Evolutionary conservation across 2,797 vertebrate species (phyloP).

Genomic region (Pagetopsis macropterus): DNA sequence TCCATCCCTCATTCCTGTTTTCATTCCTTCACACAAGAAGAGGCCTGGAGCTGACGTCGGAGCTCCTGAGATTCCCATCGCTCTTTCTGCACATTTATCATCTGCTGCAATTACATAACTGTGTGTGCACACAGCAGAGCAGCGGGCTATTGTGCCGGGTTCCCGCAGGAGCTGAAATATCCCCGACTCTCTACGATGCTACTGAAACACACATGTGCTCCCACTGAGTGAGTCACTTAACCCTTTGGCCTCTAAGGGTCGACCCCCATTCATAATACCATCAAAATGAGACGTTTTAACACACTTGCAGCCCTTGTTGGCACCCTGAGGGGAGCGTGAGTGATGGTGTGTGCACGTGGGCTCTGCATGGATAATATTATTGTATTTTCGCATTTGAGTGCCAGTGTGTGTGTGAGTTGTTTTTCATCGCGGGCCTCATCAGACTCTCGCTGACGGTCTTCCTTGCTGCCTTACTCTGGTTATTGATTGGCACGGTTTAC

Average conservation of each 20-base stretch:
- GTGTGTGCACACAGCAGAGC: slow-evolving; percentile 53
- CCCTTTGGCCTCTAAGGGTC: slow-evolving; percentile 6
- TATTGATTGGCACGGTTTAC: slow-evolving; percentile 72
- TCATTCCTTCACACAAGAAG: slow-evolving; percentile 21
- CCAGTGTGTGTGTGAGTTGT: slow-evolving; percentile 16
- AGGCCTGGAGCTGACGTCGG: slow-evolving; percentile 50
- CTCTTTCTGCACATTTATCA: slow-evolving; percentile 63
- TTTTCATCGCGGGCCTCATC: slow-evolving; percentile 45
- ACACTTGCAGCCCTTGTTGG: background rate
- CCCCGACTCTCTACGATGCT: no score
- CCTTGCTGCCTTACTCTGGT: slow-evolving; percentile 38
- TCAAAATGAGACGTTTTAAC: slow-evolving; percentile 38
- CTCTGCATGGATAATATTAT: background rate
- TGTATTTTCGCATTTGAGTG: slow-evolving; percentile 16
- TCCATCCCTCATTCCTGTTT: slow-evolving; percentile 38
- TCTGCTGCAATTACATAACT: slow-evolving; percentile 70
- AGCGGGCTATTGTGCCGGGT: slow-evolving; percentile 5
- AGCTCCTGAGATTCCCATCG: slow-evolving; percentile 46
- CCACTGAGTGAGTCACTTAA: slow-evolving; percentile 22
- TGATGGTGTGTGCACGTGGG: slow-evolving; percentile 23
- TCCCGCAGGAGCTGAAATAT: slow-evolving; percentile 19
- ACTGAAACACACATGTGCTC: background rate
- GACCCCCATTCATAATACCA: slow-evolving; percentile 28
- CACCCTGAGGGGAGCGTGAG: slow-evolving; percentile 6
- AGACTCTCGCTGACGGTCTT: slow-evolving; percentile 56